Conservation (phyloP, 2,113 vertebrate species). For the Sceloporus undulatus region DNA sequence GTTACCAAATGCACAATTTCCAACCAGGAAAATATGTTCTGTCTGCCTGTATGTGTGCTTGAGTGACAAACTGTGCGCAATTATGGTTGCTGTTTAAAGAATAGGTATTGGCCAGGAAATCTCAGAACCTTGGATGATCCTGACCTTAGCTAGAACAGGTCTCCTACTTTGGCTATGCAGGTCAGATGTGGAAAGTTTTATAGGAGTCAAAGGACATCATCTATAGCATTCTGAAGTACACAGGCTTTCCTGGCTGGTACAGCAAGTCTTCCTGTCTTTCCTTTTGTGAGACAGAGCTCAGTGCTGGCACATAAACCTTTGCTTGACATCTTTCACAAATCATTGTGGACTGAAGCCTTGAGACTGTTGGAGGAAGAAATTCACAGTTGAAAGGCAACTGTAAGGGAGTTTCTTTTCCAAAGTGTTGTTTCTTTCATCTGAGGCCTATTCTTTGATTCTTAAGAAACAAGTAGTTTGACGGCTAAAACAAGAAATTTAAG, state of each 20-base stretch:
- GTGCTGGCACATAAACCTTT: neutral
- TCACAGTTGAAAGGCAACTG: neutral
- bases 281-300: neutral
- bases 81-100: too few species aligned
- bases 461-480: constrained; percentile 1
- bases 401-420: neutral
- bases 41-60: too few species aligned
- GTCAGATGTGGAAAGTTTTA: neutral
- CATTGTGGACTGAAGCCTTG: neutral
- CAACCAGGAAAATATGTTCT: too few species aligned
- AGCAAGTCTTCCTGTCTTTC: neutral
- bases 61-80: too few species aligned
- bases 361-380: neutral
- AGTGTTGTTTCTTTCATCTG: neutral
- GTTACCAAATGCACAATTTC: too few species aligned
- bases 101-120: too few species aligned
- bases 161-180: neutral
- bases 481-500: neutral
- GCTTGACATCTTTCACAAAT: neutral
- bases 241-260: neutral
- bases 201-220: neutral
- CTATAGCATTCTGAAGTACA: neutral
- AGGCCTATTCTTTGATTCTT: constrained; percentile 13
- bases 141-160: neutral
- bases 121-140: too few species aligned